phyloP scores from a whole-genome alignment of 1,140 invertebrate genomes.

The Drosophila tropicalis region DNA sequence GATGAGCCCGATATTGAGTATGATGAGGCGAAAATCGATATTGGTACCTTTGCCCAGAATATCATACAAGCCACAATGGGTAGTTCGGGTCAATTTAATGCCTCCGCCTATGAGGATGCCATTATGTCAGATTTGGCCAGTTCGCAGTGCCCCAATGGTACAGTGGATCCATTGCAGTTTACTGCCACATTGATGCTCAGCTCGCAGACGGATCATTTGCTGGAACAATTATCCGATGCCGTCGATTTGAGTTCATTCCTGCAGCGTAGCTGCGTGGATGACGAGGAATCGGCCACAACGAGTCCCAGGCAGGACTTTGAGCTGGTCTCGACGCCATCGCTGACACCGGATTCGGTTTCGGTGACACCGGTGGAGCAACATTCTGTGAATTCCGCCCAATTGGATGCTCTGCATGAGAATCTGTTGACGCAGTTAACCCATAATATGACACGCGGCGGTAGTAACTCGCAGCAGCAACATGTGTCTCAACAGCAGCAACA shows the following conservation, averaged over 20 bases:
- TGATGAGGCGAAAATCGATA: conserved; percentile 88
- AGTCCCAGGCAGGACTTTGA: conserved; percentile 84
- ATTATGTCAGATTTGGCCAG: conserved; percentile 92
- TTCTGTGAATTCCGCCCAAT: conserved; percentile 50
- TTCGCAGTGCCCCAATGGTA: conserved; percentile 73
- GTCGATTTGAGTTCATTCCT: conserved; percentile 89
- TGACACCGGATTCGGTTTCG: conserved; percentile 86
- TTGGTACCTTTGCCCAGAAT: conserved; percentile 83
- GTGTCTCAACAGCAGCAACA: conserved; percentile 42
- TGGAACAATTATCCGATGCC: conserved; percentile 89
- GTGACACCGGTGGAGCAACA: conserved; percentile 87
- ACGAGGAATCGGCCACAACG: conserved; percentile 83
- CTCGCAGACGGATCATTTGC: conserved; percentile 89
- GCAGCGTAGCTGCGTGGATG: conserved; percentile 86
- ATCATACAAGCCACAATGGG: conserved; percentile 82
- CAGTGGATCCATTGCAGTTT: conserved; percentile 91
- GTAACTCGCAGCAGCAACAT: conserved; percentile 57
- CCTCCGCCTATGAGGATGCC: conserved; percentile 88
- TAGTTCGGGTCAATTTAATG: conserved; percentile 84
- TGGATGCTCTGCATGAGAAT: conserved; percentile 88
- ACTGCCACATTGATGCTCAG: conserved; percentile 91
- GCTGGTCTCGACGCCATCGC: conserved; percentile 84
- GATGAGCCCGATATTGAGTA: conserved; percentile 91
- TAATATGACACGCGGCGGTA: conserved; percentile 73
- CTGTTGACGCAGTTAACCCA: conserved; percentile 84